Evolutionary conservation across 2,113 vertebrate species (phyloP), one percentile per base, ranked within the genome.

Genomic region (Chloroceryle aenea): DNA sequence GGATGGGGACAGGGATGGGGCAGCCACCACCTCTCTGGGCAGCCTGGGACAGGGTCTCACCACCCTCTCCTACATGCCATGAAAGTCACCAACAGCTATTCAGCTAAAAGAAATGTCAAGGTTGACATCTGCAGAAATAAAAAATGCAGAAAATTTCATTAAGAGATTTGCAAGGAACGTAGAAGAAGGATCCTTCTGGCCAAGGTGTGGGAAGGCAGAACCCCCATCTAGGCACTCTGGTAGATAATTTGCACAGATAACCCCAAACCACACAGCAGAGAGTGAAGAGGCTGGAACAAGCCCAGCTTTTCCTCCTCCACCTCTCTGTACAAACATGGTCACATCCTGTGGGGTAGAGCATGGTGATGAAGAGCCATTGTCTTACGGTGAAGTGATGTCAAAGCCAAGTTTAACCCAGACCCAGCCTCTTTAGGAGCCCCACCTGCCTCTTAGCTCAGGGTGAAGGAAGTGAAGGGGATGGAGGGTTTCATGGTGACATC

Each of bases 271-370:
- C 15, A 14, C 32, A 45, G 23, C 56, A 0, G 2, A 69, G 17
- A 42, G 48, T 0, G 2, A 34, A 69, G 30, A 48, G 21, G 17
- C 26, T 79, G 81, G 25, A 78, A 52, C 38, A 38, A 40, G 27
- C n/a, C 52, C 45, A 40, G 23, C 29, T 74, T 67, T 74, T 34
- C 68, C 29, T 53, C n/a, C 53, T 66, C 38, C 52, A 53, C 3
- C n/a, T 59, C 52, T 53, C 52, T 4, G 0, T 45, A 38, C 10
- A 34, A 85, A 59, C 0, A 0, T 1, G 1, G 45, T 42, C 38
- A 53, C 11, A 4, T 27, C 11, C 29, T 26, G 11, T 26, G n/a
- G n/a, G 9, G 53, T 27, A 47, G 5, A 45, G 22, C 3, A 0
- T 19, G n/a, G 29, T 40, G 40, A 53, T 40, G 52, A 79, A 55